Evolutionary conservation across 2,888 invertebrate genomes (phyloP), one percentile per base, ranked within the genome.

Genomic region (Caenorhabditis virilis): DNA sequence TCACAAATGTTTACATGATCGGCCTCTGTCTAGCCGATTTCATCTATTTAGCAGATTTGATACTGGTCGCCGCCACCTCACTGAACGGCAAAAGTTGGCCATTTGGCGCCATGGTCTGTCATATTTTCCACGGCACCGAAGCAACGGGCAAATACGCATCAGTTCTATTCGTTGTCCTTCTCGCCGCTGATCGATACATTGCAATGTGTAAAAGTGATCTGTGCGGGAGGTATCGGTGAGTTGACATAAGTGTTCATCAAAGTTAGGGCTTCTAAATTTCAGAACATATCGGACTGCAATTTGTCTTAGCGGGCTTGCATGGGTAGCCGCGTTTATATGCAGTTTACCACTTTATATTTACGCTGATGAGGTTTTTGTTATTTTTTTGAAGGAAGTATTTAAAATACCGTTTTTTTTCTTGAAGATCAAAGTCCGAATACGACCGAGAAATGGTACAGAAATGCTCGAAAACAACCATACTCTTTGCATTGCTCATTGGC

Each of bases 121-220:
- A 76, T 51, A 35, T 77, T 15, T 82, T 79, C 36, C 80, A 82
- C 43, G 82, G 82, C 22, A 79, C 79, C 1, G 82, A 82, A 57
- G 78, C 78, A 1, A 82, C 82, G 3, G 81, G 81, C 77, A 80
- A 80, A 58, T 80, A 80, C 58, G 79, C 80, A 16, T 75, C 76
- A 23, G 80, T 80, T 16, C 69, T 80, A 45, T 80, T 80, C 55
- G 79, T 80, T 43, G 79, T 78, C 7, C 71, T 80, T 35, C 72
- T 80, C 4, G 80, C 80, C 6, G 76, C 74, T 20, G 80, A 80
- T 59, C 71, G 82, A 27, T 82, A 78, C 56, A 76, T 76, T 27
- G 82, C 82, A 20, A 80, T 82, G 76, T 82, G 82, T 63, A 74
- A 74, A 49, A 69, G 65, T 42, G 66, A 68, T 48, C 49, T 68